Conservation (phyloP, 2,888 invertebrate genomes). For the Cotesia congregata region DNA sequence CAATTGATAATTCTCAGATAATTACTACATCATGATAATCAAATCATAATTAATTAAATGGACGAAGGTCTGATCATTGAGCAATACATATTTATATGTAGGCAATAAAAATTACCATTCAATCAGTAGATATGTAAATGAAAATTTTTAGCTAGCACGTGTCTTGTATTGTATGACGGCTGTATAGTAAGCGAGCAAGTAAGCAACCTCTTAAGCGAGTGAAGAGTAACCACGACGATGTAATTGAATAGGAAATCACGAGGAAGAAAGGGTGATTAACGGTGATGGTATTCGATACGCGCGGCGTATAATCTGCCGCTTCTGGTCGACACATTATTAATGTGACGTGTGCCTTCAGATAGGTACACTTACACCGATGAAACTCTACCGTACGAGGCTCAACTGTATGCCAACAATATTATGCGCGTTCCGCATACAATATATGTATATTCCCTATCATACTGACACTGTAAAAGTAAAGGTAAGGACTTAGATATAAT, state of each 20-base stretch:
- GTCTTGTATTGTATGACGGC: background rate
- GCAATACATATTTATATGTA: background rate
- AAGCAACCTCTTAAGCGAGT: background rate
- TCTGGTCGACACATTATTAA: constrained; percentile 27
- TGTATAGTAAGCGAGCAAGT: background rate
- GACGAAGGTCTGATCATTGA: background rate
- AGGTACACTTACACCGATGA: background rate
- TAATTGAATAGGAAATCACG: constrained; percentile 11
- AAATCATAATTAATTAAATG: background rate
- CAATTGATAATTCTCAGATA: background rate
- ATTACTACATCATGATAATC: background rate
- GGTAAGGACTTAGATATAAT: constrained; percentile 2
- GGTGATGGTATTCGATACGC: constrained; percentile 27
- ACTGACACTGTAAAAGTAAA: background rate
- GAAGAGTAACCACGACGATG: background rate
- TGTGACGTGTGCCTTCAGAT: constrained; percentile 18
- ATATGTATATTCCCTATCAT: background rate
- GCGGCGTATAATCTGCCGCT: constrained; percentile 20
- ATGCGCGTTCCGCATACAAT: background rate
- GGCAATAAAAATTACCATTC: background rate
- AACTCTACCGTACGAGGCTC: background rate
- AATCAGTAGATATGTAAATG: constrained; percentile 1
- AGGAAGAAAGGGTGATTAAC: constrained; percentile 25
- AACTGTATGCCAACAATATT: no score
- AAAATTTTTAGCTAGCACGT: background rate